These are phyloP conservation scores for Alouatta palliata DNA, from an alignment of 2,113 vertebrate species.

Conservation along the genomic window DNA sequence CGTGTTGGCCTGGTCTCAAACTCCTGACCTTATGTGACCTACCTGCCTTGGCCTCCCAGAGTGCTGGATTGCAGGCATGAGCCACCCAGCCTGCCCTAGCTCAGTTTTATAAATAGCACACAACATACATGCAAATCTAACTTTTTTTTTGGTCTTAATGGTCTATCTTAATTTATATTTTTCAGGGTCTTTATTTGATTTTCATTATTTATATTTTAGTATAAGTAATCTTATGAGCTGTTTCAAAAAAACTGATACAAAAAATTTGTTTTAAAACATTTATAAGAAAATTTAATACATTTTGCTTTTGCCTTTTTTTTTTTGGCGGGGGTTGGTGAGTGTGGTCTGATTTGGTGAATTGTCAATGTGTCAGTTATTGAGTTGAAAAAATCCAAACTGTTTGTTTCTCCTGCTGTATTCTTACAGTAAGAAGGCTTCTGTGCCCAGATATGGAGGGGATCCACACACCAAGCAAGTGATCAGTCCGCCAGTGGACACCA, in stretches of 20 bases:
- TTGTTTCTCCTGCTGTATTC: background rate
- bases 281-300: slow-evolving; percentile 18
- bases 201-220: slow-evolving; percentile 29
- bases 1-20: no score
- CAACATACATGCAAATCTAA: background rate
- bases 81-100: no score
- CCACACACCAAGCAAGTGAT: background rate
- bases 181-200: background rate
- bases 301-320: background rate
- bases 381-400: background rate
- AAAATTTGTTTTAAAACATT: background rate
- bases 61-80: no score
- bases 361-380: background rate
- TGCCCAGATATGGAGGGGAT: background rate
- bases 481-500: background rate
- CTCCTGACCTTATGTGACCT: no score
- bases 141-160: slow-evolving; percentile 10
- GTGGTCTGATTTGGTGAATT: background rate
- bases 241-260: slow-evolving; percentile 22
- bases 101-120: background rate
- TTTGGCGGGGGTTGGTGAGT: background rate
- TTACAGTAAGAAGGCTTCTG: background rate
- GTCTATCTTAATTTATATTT: slow-evolving; percentile 28
- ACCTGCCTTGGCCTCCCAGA: no score
- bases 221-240: background rate